Conservation (phyloP, 35 echinoderm and acorn worm genomes). For the Amphiura filiformis region DNA sequence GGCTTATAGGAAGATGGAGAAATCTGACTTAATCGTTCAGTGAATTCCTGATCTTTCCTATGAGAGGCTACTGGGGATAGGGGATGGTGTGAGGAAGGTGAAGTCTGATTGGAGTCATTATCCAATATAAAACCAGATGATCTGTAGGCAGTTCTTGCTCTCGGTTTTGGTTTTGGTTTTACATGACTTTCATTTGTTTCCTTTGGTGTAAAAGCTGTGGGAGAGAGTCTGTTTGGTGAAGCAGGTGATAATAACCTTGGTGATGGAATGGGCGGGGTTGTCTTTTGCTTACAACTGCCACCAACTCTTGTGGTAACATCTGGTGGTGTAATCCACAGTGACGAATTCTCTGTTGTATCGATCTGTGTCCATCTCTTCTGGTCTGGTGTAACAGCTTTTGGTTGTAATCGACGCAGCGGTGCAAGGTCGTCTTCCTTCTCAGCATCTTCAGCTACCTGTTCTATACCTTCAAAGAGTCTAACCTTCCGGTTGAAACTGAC, state of each 20-base stretch:
- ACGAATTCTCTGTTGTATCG: not conserved
- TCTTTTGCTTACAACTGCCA: not conserved
- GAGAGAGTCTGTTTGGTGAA: not conserved
- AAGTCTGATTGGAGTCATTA: no score
- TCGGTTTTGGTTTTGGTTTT: not conserved
- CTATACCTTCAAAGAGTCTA: not conserved
- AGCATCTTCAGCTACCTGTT: slow-evolving; percentile 10
- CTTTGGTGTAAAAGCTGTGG: not conserved
- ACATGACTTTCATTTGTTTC: not conserved
- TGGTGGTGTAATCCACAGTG: not conserved
- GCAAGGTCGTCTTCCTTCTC: no score
- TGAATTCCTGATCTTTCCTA: no score
- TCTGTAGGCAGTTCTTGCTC: not conserved
- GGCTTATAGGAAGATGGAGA: no score
- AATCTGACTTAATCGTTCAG: no score
- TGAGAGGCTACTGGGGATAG: no score
- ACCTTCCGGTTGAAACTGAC: not conserved
- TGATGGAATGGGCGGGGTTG: not conserved
- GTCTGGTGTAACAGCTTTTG: slow-evolving; percentile 12
- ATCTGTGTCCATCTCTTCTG: slow-evolving; percentile 24
- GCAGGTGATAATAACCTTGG: not conserved
- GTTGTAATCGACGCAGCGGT: not conserved
- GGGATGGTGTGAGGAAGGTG: no score
- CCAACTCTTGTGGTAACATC: not conserved
- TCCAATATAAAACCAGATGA: not conserved